Evolutionary conservation across 2,797 vertebrate genomes (phyloP).

Genomic region (Pseudochirops cupreus): DNA sequence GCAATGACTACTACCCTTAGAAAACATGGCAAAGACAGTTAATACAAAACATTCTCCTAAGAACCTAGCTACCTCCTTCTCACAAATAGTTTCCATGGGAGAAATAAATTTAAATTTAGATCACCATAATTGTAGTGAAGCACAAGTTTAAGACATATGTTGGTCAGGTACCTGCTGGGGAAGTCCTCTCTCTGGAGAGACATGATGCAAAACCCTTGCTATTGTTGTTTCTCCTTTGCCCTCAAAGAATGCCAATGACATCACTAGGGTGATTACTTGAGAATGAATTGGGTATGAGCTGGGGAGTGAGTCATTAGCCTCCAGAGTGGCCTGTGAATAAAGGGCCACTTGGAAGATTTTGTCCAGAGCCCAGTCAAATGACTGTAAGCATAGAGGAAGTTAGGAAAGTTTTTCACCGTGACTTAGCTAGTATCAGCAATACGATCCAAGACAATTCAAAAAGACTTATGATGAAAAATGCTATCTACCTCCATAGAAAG

Average conservation of each 20-base stretch:
- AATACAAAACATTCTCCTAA: not conserved
- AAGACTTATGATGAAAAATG: not conserved
- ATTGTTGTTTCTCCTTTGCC: not conserved
- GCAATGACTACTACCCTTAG: not conserved
- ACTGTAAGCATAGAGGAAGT: not conserved
- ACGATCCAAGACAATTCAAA: not conserved
- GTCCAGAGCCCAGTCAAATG: not conserved
- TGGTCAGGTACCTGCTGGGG: not conserved
- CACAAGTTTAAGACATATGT: not conserved
- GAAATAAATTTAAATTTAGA: not conserved
- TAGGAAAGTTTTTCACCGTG: not conserved
- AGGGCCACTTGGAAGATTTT: not conserved
- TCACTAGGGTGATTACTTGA: not conserved
- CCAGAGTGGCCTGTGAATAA: not conserved
- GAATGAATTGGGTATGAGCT: not conserved
- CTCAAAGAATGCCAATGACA: not conserved
- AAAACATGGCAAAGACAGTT: not conserved
- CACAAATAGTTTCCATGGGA: too few species aligned
- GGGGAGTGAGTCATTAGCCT: not conserved
- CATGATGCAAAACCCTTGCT: not conserved
- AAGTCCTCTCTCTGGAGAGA: not conserved
- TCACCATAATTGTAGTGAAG: not conserved
- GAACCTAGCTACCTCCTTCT: not conserved
- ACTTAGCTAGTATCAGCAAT: not conserved
- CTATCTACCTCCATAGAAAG: not conserved